Base-by-base conservation (phyloP, 1,140 invertebrate genomes). In the Drosophila bipectinata region DNA sequence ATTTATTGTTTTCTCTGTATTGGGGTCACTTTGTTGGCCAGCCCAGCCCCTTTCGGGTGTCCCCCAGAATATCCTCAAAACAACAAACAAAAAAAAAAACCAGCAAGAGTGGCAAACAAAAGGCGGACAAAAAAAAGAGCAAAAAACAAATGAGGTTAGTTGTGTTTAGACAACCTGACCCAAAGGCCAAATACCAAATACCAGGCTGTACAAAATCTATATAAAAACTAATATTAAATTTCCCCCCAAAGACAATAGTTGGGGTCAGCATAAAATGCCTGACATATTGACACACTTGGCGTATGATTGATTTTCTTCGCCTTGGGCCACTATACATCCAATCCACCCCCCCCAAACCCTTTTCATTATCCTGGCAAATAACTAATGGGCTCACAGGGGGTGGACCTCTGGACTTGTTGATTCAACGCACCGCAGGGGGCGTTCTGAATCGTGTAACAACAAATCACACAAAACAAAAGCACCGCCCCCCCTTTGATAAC, bases 231-330 rank as follows among this genome's bases (percentile, higher is more conserved):
- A 61, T 63, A 79, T 60, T 66, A 74, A 68, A 67, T 57, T 49
- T 32, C 39, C 21, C 48, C 52, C 21, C 21, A 79, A 69, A 62
- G 53, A 67, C 78, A 81, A 59, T 39, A 55, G 34, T 41, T 60
- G 10, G 71, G 79, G 75, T 82, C 79, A 75, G 75, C 79, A 74
- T 24, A 73, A 79, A 82, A 78, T 75, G 71, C 37, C 68, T 87
- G 81, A 78, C 82, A 87, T 75, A 82, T 87, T 85, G 81, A 75
- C 81, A 85, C 75, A 85, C 74, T 87, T 81, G 81, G 78, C 78
- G 58, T 57, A 68, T 87, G 82, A 85, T 82, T 85, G 82, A 87
- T 82, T 82, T 79, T 83, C 18, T 7, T 49, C 49, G 1, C 37
- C 18, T 32, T 24, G 21, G 51, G 21, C 37, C 15, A 39, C 32